Percentiles rank a stretch among this genome's conserved stretches.
Evolutionary conservation across 2,888 invertebrate genomes (phyloP).

Genomic region (Amphipyra tragopoginis): DNA sequence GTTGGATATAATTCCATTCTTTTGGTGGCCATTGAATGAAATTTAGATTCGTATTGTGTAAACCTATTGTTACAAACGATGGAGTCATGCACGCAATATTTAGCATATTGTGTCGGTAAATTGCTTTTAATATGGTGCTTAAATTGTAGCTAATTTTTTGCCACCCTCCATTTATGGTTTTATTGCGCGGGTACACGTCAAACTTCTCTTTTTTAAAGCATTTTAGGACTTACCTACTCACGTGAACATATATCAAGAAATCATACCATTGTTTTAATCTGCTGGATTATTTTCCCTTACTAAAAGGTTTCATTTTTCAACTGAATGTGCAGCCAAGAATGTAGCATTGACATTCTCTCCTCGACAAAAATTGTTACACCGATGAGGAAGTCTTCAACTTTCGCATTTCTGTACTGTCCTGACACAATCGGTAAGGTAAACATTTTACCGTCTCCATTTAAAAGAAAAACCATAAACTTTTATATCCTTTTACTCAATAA

Average conservation of each 20-base stretch:
- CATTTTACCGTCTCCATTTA: constrained; percentile 2
- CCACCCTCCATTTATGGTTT: constrained; percentile 42
- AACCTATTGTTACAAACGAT: constrained; percentile 50
- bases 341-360: too few species aligned
- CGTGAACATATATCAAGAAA: constrained; percentile 16
- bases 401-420: neutral
- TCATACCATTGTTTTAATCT: neutral
- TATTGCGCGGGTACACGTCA: constrained; percentile 42
- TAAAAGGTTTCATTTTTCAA: too few species aligned
- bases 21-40: constrained; percentile 51
- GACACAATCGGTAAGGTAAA: neutral
- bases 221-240: constrained; percentile 23
- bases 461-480: constrained; percentile 18
- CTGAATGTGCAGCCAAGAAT: too few species aligned
- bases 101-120: constrained; percentile 59
- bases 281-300: neutral
- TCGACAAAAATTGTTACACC: too few species aligned
- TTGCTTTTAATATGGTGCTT: constrained; percentile 55
- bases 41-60: constrained; percentile 53
- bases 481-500: constrained; percentile 46
- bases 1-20: constrained; percentile 46
- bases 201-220: constrained; percentile 27
- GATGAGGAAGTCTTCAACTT: neutral
- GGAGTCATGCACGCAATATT: constrained; percentile 60
- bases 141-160: constrained; percentile 49